phyloP scores from a whole-genome alignment of 2,797 vertebrate species.

The Premnoplex brunnescens region DNA sequence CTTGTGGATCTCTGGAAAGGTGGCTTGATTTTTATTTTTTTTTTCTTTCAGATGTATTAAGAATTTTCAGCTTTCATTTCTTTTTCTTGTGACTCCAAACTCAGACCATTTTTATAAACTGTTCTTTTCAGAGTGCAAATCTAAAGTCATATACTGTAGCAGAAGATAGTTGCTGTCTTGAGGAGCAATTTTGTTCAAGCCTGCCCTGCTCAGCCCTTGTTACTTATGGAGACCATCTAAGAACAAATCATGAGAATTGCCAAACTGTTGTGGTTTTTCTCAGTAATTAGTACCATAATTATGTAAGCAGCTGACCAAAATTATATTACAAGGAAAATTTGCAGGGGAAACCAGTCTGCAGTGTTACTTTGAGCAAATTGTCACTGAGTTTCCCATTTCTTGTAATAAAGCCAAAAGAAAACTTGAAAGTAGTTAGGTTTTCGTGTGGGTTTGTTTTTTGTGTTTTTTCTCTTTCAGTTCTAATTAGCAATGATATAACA shows the following conservation, averaged over 20 bases:
- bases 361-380: not conserved
- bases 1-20: not conserved
- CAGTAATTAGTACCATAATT: not conserved
- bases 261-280: not conserved
- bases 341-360: not conserved
- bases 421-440: not conserved
- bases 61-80: not conserved
- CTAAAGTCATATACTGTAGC: not conserved
- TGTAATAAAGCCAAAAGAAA: not conserved
- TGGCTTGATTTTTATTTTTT: not conserved
- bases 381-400: not conserved
- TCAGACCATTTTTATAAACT: not conserved
- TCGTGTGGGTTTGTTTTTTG: not conserved
- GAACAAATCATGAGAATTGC: not conserved
- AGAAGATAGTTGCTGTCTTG: not conserved
- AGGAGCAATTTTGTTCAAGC: not conserved
- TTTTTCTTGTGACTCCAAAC: not conserved
- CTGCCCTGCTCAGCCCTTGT: not conserved
- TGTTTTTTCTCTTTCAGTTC: not conserved
- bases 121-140: not conserved
- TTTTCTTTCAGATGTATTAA: not conserved
- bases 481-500: not conserved
- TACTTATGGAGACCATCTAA: not conserved
- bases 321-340: not conserved
- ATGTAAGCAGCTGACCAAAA: accelerated